Conservation (phyloP, 1,140 invertebrate genomes). For the Planococcus citri region DNA sequence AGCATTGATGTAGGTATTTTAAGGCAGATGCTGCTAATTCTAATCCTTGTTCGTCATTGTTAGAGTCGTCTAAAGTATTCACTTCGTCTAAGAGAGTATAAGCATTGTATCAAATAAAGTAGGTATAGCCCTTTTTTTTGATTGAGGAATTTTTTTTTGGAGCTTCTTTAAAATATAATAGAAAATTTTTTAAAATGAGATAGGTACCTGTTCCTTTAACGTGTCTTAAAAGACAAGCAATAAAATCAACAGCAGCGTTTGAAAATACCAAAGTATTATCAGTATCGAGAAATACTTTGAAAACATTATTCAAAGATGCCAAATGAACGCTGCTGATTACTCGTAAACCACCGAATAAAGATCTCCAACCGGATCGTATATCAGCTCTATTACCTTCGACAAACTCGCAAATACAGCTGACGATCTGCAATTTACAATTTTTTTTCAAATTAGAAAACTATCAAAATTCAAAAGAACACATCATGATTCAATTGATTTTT, state of each 20-base stretch:
- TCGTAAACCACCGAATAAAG: conserved; percentile 76
- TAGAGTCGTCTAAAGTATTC: not conserved
- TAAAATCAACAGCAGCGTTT: conserved; percentile 85
- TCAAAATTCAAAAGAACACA: not conserved
- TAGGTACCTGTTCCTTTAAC: conserved; percentile 45
- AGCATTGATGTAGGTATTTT: conserved; percentile 71
- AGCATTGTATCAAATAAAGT: too few species aligned
- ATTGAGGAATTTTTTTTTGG: too few species aligned
- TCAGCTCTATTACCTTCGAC: conserved; percentile 85
- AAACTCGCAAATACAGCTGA: conserved; percentile 87
- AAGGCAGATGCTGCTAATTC: conserved; percentile 74
- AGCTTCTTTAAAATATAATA: too few species aligned
- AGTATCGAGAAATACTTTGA: conserved; percentile 79
- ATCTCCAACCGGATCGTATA: conserved; percentile 85
- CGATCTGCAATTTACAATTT: conserved; percentile 70
- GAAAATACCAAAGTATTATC: conserved; percentile 86
- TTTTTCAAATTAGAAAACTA: conserved; percentile 16
- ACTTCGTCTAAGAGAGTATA: not conserved
- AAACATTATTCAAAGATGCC: conserved; percentile 76
- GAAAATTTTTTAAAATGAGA: too few species aligned
- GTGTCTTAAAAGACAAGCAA: conserved; percentile 66
- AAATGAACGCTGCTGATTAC: conserved; percentile 55
- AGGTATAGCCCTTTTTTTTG: too few species aligned
- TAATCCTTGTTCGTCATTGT: conserved; percentile 29
- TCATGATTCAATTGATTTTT: not conserved